These are phyloP conservation scores for Melanocharis versteri DNA, from an alignment of 2,113 vertebrate species.

Conservation along the genomic window DNA sequence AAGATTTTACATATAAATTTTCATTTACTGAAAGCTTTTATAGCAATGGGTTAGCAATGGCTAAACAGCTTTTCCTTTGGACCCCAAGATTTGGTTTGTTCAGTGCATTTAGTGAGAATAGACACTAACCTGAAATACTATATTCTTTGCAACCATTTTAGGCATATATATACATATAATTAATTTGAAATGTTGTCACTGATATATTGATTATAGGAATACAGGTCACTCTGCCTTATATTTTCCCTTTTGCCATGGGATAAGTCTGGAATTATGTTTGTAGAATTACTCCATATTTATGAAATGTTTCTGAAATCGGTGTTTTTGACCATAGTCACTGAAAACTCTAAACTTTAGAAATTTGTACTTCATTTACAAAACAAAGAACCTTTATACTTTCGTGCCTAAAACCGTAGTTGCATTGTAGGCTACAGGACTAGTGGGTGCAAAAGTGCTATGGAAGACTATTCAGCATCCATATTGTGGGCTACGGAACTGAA, in stretches of 20 bases:
- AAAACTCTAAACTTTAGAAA: neutral
- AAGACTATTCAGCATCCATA: neutral
- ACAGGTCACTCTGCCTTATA: neutral
- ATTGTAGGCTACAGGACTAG: neutral
- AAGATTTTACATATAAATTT: neutral
- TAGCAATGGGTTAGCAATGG: neutral
- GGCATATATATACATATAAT: neutral
- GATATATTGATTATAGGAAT: neutral
- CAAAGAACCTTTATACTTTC: neutral
- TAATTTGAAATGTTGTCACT: neutral
- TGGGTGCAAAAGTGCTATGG: neutral
- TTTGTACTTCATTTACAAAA: neutral
- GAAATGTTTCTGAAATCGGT: neutral
- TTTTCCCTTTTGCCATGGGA: neutral
- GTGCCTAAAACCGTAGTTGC: neutral
- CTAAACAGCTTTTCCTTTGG: neutral
- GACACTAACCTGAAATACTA: neutral
- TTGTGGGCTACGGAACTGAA: neutral
- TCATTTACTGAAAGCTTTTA: neutral
- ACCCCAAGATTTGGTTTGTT: neutral
- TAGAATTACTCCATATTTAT: neutral
- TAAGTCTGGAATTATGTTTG: neutral
- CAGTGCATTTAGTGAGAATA: neutral
- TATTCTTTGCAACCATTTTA: neutral
- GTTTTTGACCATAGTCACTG: neutral